These are phyloP conservation scores for Augochlorella aurata DNA, from an alignment of 2,888 invertebrate genomes.

Conservation along the genomic window DNA sequence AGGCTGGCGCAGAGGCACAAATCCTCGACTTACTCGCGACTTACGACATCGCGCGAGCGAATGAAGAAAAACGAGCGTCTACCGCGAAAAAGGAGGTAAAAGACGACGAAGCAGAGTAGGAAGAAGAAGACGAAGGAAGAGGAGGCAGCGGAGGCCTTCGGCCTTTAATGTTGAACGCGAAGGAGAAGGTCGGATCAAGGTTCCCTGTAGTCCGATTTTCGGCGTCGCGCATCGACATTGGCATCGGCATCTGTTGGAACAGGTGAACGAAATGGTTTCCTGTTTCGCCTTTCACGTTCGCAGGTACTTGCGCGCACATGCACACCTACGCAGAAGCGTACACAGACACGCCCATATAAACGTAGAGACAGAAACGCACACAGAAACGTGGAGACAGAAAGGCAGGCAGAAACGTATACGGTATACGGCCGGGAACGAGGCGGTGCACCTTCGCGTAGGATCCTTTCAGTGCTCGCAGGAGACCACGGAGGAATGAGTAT, in stretches of 20 bases:
- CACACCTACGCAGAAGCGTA: background rate
- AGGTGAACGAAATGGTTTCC: slow-evolving; percentile 61
- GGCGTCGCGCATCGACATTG: slow-evolving; percentile 30
- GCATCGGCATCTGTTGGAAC: slow-evolving; percentile 17
- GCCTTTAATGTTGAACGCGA: slow-evolving; percentile 50
- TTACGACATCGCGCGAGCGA: background rate
- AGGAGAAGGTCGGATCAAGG: slow-evolving; percentile 72
- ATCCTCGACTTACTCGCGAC: background rate
- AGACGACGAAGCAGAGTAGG: background rate
- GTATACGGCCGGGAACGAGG: background rate
- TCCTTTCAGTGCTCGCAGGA: slow-evolving; percentile 46
- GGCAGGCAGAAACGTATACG: background rate
- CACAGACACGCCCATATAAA: background rate
- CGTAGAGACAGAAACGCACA: background rate
- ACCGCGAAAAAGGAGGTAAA: background rate
- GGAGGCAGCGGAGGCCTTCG: slow-evolving; percentile 46
- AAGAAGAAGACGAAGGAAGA: background rate
- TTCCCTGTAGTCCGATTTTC: slow-evolving; percentile 58
- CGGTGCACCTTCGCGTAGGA: slow-evolving; percentile 30
- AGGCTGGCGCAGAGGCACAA: background rate
- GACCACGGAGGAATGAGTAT: slow-evolving; percentile 52
- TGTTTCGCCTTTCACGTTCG: slow-evolving; percentile 46
- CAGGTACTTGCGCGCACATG: slow-evolving; percentile 13
- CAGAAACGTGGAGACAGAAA: background rate
- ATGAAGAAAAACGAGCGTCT: background rate